Evolutionary conservation across 2,113 vertebrate genomes (phyloP), one percentile per base, ranked within the genome.

Genomic region (Pitta sordida): DNA sequence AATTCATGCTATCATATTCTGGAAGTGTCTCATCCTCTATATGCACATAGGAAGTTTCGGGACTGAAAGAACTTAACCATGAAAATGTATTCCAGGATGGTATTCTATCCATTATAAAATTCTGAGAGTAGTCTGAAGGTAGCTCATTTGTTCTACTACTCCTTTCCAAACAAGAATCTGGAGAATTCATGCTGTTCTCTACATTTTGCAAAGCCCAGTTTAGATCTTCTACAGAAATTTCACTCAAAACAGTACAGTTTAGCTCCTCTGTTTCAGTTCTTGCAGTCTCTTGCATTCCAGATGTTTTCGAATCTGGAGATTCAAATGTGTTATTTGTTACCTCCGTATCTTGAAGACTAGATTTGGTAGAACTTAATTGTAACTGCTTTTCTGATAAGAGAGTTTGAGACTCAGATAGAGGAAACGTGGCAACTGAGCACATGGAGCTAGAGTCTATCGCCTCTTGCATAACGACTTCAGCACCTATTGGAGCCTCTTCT

Each of bases 11-110:
- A 60, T 27, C 74, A 89, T 6, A 36, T 83, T 94, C 95, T 91
- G 96, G 97, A 94, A 98, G 24, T 11, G 94, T 96, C 86, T 98
- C 97, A 44, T 93, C 71, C 64, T 93, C 64, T 95, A 98, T 96
- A 10, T 94, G 87, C 74, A 67, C 22, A 24, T 55, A 39, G 41
- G 5, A 4, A 91, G 41, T 41, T n/a, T 92, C 85, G 65, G 3
- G 3, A 84, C 15, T 30, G 4, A 88, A 5, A 70, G 37, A 83
- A 86, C 27, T 71, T 60, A 90, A 16, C 18, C 94, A 14, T 0
- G 43, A 29, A 80, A 93, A 84, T 53, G 58, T 37, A 81, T 87
- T 64, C 75, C 75, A 53, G 20, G 49, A 27, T 3, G 32, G 24
- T 43, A 22, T 67, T 51, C 62, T 13, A 80, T 29, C 16, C 26